Evolutionary conservation across 2,888 invertebrate species (phyloP), one percentile per base, ranked within the genome.

Genomic region (Amphipyra tragopoginis): DNA sequence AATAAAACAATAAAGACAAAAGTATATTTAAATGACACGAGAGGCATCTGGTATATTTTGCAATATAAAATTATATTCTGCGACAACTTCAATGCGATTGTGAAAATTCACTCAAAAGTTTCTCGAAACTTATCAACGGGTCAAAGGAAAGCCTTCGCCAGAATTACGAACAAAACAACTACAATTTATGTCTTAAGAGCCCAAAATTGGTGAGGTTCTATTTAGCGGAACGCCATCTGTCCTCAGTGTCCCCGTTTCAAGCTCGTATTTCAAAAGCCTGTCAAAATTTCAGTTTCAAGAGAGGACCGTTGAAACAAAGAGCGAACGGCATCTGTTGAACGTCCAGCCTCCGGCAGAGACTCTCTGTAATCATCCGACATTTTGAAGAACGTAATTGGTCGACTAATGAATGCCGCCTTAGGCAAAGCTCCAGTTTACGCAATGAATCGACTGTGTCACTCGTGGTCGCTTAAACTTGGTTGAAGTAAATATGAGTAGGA

Each of bases 301-400:
- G 83, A 84, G 79, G 79, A 53, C 80, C 82, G 79, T 79, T 74
- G 81, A 81, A 86, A 91, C 89, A 88, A 88, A 90, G 88, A 88
- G 78, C 75, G 77, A 75, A 84, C 83, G 86, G 90, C 91, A 93
- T 92, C 92, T 92, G 93, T 86, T 84, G 85, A 77, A 79, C 81
- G 85, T 78, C 80, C 81, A 83, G 92, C 91, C 90, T 75, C 83
- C 73, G 89, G 89, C 89, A 64, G 70, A 77, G 70, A 78, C 82
- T 77, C 82, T 84, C 88, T 92, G 90, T 91, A 93, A 94, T 94
- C 93, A 93, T 84, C 87, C 83, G 87, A 87, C 91, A 90, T 94
- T 93, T 90, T 90, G 91, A 89, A 88, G 84, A 81, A 88, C 84
- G 89, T 93, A 94, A 94, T 94, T 92, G 92, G 85, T 75, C 82